A percentile compares a stretch with the other conserved stretches of the same genome.
Conservation (phyloP, 2,797 vertebrate species). For the Lutjanus campechanus region DNA sequence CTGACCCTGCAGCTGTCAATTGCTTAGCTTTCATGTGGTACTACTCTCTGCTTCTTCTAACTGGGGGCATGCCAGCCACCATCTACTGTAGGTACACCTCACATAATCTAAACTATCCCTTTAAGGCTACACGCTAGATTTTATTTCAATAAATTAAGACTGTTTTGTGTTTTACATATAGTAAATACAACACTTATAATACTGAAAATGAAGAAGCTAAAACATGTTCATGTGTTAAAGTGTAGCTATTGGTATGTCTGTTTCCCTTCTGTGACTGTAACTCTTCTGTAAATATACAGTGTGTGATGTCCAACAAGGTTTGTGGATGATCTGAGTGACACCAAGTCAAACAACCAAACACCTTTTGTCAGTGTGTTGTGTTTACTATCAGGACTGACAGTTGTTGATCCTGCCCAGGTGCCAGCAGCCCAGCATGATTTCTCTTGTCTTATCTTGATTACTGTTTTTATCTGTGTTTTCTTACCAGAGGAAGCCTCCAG, state of each 20-base stretch:
- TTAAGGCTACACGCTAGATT: not conserved
- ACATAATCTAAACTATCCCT: too few relatives aligned
- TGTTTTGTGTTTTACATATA: not conserved
- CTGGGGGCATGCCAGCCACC: too few relatives aligned
- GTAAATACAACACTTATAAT: not conserved
- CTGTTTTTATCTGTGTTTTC: slow-evolving; percentile 59
- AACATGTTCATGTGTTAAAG: not conserved
- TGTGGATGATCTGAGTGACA: slow-evolving; percentile 27
- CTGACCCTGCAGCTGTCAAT: too few relatives aligned
- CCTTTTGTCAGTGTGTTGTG: slow-evolving; percentile 46
- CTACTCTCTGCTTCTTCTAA: too few relatives aligned
- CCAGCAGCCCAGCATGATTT: slow-evolving; percentile 49
- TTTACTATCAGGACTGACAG: slow-evolving; percentile 45
- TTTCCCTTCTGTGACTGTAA: not conserved
- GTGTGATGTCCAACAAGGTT: not conserved
- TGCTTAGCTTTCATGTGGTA: too few relatives aligned
- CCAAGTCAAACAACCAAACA: slow-evolving; percentile 21
- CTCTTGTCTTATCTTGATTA: slow-evolving; percentile 59
- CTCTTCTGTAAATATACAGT: not conserved
- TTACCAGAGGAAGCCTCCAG: slow-evolving; percentile 34
- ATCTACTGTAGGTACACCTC: too few relatives aligned
- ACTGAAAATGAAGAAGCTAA: not conserved
- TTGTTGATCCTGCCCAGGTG: slow-evolving; percentile 57
- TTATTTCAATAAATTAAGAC: not conserved
- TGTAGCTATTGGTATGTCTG: not conserved